Evolutionary conservation across 2,797 vertebrate genomes (phyloP).

Genomic region (Lagocephalus sceleratus): DNA sequence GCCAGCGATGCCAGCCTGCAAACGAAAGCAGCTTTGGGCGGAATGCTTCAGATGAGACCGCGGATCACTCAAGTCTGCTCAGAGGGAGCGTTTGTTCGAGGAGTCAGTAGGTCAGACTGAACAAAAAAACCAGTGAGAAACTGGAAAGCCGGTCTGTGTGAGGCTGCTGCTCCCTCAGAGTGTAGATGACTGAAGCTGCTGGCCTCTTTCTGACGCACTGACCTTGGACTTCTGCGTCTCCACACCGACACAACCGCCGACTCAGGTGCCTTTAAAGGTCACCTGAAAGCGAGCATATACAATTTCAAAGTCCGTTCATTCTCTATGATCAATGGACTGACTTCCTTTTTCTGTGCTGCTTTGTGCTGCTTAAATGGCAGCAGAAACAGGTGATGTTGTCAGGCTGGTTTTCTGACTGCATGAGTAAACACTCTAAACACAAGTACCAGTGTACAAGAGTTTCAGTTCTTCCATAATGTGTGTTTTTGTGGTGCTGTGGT

Average conservation of each 20-base stretch:
- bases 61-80: slow-evolving; percentile 1
- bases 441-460: slow-evolving; percentile 3
- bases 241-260: neutral
- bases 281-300: slow-evolving; percentile 25
- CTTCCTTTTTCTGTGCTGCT: slow-evolving; percentile 34
- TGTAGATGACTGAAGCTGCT: neutral
- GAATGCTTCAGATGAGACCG: neutral
- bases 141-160: slow-evolving; percentile 27
- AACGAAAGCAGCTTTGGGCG: slow-evolving; percentile 5
- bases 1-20: neutral
- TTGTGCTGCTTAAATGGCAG: slow-evolving; percentile 24
- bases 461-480: too few relatives aligned
- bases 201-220: neutral
- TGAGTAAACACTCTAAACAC: neutral
- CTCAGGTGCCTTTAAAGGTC: slow-evolving; percentile 41
- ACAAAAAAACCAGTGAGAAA: slow-evolving; percentile 31
- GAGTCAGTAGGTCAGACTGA: slow-evolving; percentile 24
- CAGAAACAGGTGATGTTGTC: slow-evolving; percentile 42
- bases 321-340: slow-evolving; percentile 30
- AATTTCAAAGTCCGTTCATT: slow-evolving; percentile 15
- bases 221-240: neutral
- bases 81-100: slow-evolving; percentile 16
- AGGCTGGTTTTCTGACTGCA: slow-evolving; percentile 17
- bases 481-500: too few relatives aligned
- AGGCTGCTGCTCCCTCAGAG: neutral